Percentiles rank a stretch among this genome's conserved stretches.
phyloP scores from a whole-genome alignment of 2,888 invertebrate genomes.

The Nemoura dubitans region DNA sequence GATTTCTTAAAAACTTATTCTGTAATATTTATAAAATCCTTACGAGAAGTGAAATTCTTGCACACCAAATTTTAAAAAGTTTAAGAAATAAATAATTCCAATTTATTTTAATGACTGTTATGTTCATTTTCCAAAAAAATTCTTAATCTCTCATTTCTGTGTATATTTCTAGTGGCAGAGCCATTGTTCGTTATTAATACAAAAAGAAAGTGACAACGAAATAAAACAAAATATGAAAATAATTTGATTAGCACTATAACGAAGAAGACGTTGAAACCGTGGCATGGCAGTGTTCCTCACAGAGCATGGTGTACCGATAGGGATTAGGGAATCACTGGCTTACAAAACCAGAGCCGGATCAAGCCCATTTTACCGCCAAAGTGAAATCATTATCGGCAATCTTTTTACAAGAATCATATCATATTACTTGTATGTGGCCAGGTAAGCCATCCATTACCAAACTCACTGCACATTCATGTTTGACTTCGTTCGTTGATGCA shows the following conservation, averaged over 20 bases:
- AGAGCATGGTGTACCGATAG: no score
- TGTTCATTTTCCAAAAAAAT: not conserved
- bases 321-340: no score
- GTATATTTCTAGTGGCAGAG: not conserved
- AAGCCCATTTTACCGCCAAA: no score
- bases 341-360: no score
- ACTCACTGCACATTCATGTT: no score
- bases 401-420: no score
- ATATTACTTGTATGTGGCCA: no score
- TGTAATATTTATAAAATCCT: not conserved
- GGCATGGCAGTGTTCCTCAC: no score
- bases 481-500: not conserved
- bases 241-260: not conserved
- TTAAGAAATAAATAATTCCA: not conserved
- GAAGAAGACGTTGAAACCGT: no score
- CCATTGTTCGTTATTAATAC: not conserved
- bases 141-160: not conserved
- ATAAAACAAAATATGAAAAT: not conserved
- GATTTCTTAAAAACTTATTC: no score
- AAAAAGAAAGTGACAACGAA: not conserved
- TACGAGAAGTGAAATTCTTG: not conserved
- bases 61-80: not conserved
- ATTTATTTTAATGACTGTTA: not conserved
- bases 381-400: no score
- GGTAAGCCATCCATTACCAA: no score